These are phyloP conservation scores for Alaudala cheleensis DNA, from an alignment of 2,113 vertebrate genomes.

Conservation along the genomic window DNA sequence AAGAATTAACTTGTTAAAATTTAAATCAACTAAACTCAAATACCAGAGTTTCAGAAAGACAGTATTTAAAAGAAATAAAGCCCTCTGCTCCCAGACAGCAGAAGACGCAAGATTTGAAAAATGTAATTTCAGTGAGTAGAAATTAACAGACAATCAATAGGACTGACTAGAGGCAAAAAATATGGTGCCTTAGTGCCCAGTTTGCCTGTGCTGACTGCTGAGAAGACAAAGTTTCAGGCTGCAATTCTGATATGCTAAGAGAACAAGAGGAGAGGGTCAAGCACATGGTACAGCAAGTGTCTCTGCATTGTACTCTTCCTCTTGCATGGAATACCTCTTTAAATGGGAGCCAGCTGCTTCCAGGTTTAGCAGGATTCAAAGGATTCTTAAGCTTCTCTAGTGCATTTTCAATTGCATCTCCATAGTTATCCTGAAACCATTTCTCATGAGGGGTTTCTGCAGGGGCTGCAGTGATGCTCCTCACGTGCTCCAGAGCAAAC, in stretches of 20 bases:
- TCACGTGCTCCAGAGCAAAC: constrained; percentile 94
- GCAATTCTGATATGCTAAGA: background rate
- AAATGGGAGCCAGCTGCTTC: constrained; percentile 97
- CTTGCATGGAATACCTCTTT: constrained; percentile 84
- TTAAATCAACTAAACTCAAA: background rate
- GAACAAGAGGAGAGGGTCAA: background rate
- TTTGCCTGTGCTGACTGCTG: background rate
- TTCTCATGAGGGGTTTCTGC: constrained; percentile 96
- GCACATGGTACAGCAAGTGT: background rate
- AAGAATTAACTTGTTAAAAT: background rate
- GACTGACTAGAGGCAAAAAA: background rate
- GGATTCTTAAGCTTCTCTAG: constrained; percentile 91
- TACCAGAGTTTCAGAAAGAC: background rate
- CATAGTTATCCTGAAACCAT: constrained; percentile 97
- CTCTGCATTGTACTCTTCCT: background rate
- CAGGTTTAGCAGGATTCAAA: constrained; percentile 91
- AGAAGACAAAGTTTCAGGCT: background rate
- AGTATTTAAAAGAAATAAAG: background rate
- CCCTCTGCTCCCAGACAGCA: background rate
- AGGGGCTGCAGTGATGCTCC: constrained; percentile 90
- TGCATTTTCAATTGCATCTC: constrained; percentile 87
- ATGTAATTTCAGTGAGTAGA: background rate
- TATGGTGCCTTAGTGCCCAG: background rate
- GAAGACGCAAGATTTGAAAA: background rate
- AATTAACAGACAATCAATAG: background rate